These are phyloP conservation scores for Leptinotarsa undecemlineata DNA, from an alignment of 1,140 invertebrate genomes.

Conservation along the genomic window DNA sequence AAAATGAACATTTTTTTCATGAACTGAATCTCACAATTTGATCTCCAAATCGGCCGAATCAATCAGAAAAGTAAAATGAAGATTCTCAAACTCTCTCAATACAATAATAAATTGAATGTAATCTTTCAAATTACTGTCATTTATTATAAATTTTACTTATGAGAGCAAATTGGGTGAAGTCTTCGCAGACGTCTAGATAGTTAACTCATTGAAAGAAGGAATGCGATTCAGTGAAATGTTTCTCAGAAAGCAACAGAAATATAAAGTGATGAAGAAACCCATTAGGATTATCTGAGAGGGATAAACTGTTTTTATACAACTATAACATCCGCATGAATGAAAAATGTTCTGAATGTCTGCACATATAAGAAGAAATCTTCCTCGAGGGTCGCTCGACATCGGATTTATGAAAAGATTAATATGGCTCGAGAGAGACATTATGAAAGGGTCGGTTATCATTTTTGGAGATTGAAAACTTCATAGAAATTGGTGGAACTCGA, in stretches of 20 bases:
- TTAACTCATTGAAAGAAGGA: too few species aligned
- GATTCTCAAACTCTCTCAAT: too few species aligned
- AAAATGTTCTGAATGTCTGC: not conserved
- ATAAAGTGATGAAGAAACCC: not conserved
- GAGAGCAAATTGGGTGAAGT: too few species aligned
- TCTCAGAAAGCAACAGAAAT: not conserved
- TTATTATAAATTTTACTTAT: too few species aligned
- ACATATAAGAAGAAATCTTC: not conserved
- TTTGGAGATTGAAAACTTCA: not conserved
- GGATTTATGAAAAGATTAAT: constrained; percentile 20
- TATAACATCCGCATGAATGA: not conserved
- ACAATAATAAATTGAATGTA: too few species aligned
- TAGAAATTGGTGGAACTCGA: not conserved
- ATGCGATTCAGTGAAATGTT: too few species aligned
- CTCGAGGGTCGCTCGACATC: not conserved
- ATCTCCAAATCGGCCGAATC: too few species aligned
- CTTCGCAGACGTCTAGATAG: too few species aligned
- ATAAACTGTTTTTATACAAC: constrained; percentile 1
- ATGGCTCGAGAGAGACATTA: not conserved
- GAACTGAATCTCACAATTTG: too few species aligned
- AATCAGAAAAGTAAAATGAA: too few species aligned
- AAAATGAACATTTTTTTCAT: too few species aligned
- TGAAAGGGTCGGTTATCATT: constrained; percentile 1
- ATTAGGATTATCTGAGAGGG: not conserved
- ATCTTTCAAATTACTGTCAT: too few species aligned